phyloP scores from a whole-genome alignment of 2,797 vertebrate genomes.

The Enteromius fasciolatus region DNA sequence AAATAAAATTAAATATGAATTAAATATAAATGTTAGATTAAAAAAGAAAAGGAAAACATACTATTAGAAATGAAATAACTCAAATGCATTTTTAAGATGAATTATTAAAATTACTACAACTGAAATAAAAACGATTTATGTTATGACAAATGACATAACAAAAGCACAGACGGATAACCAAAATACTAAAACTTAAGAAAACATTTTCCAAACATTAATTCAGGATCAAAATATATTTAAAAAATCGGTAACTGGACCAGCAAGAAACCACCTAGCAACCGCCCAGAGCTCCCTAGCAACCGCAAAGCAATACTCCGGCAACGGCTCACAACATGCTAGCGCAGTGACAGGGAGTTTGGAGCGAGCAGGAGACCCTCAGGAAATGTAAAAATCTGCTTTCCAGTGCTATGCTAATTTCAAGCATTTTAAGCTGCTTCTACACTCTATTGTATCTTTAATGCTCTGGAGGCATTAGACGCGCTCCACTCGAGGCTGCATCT shows the following conservation, averaged over 20 bases:
- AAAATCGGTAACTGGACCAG: not conserved
- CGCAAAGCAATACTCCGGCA: too few species aligned
- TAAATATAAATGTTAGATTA: too few species aligned
- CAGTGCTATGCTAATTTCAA: constrained; percentile 8
- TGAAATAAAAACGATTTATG: not conserved
- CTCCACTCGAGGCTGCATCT: not conserved
- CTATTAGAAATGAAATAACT: too few species aligned
- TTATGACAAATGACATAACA: not conserved
- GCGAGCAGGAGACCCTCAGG: not conserved
- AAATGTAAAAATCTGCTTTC: constrained; percentile 17
- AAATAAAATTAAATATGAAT: too few species aligned
- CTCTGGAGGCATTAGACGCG: constrained; percentile 8
- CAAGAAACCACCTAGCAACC: not conserved
- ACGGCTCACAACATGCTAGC: not conserved
- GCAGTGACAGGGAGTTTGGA: not conserved
- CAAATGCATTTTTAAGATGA: too few species aligned
- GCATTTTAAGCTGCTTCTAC: constrained; percentile 14
- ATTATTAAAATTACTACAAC: not conserved
- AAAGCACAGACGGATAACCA: not conserved
- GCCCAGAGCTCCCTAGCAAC: not conserved
- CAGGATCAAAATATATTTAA: not conserved
- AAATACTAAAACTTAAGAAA: not conserved
- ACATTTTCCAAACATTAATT: not conserved
- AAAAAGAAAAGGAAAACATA: too few species aligned
- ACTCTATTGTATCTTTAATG: constrained; percentile 22